A percentile compares a stretch with the other conserved stretches of the same genome.
These are phyloP conservation scores for Tragopan temminckii DNA, from an alignment of 2,797 vertebrate species.

Conservation along the genomic window DNA sequence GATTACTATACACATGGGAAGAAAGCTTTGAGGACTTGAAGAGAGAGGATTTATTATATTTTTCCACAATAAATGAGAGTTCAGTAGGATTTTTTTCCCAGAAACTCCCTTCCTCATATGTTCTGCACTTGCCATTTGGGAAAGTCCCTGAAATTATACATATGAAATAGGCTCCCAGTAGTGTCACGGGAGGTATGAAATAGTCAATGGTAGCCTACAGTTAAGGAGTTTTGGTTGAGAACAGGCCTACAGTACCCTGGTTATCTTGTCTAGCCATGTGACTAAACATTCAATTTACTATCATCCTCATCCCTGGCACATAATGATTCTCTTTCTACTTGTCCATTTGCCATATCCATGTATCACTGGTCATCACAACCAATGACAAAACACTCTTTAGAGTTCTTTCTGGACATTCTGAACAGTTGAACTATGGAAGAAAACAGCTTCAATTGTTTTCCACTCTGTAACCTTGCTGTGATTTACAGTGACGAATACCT, in stretches of 20 bases:
- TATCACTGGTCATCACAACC: not conserved
- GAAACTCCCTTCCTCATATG: not conserved
- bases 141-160: not conserved
- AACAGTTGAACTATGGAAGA: not conserved
- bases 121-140: not conserved
- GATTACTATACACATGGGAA: not conserved
- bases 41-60: not conserved
- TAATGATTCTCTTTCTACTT: not conserved
- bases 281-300: not conserved
- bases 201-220: not conserved
- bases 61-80: not conserved
- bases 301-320: not conserved
- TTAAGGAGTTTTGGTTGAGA: not conserved
- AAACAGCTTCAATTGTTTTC: not conserved
- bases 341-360: not conserved
- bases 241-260: not conserved
- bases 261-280: not conserved
- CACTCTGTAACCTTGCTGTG: not conserved
- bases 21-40: not conserved
- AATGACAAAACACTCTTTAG: not conserved
- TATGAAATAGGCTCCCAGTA: not conserved
- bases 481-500: not conserved
- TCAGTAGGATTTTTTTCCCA: not conserved
- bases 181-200: not conserved
- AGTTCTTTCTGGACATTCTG: not conserved